A percentile compares a stretch with the other conserved stretches of the same genome.
phyloP scores from a whole-genome alignment of 2,113 vertebrate species.

The Urocolius indicus region DNA sequence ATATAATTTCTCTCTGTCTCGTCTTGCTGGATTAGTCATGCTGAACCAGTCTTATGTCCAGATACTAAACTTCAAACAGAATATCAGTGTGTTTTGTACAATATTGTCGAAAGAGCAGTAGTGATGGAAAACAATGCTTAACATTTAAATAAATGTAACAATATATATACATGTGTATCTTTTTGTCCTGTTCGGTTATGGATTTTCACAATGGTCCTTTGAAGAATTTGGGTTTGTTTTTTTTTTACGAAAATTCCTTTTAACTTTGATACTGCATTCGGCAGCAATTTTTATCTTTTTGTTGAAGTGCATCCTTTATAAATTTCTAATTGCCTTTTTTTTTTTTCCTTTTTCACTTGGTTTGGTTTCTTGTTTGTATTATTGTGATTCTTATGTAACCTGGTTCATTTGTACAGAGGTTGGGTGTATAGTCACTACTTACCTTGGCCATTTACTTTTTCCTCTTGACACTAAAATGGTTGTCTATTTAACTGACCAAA shows the following conservation, averaged over 20 bases:
- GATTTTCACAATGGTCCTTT: background rate
- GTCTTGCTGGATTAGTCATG: background rate
- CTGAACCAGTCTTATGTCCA: background rate
- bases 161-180: background rate
- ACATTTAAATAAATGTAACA: background rate
- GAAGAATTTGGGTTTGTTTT: background rate
- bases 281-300: background rate
- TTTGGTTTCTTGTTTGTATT: background rate
- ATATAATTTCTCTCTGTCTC: background rate
- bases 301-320: background rate
- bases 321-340: background rate
- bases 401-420: background rate
- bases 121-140: background rate
- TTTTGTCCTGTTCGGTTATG: background rate
- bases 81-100: background rate
- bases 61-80: background rate
- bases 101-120: background rate
- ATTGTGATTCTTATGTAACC: background rate
- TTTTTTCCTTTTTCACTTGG: background rate
- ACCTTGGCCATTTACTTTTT: background rate
- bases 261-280: background rate
- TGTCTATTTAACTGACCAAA: background rate
- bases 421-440: background rate
- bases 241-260: background rate
- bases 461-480: background rate